A percentile compares a stretch with the other conserved stretches of the same genome.
Evolutionary conservation across 2,888 invertebrate species (phyloP).

Genomic region (Scotopteryx bipunctaria): DNA sequence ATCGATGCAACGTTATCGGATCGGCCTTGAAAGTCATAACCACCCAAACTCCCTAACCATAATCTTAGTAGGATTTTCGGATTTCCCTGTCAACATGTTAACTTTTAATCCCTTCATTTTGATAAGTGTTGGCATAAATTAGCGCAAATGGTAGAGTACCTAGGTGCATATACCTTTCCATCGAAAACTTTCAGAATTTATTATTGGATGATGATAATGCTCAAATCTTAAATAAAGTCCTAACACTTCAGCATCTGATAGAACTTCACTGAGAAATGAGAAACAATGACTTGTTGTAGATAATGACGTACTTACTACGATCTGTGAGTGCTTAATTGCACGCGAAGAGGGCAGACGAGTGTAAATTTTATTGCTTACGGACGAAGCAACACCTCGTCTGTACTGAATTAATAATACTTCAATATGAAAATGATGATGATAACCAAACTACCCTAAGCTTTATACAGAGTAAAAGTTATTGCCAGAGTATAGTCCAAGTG

Average conservation of each 20-base stretch:
- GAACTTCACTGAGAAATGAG: conserved; percentile 12
- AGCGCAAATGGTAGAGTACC: too few relatives aligned
- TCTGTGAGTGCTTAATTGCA: conserved; percentile 30
- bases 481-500: too few relatives aligned
- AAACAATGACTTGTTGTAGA: conserved; percentile 48
- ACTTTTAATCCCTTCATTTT: conserved; percentile 39
- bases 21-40: conserved; percentile 62
- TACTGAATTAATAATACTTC: conserved; percentile 23
- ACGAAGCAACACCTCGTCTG: conserved; percentile 3
- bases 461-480: too few relatives aligned
- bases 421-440: too few relatives aligned
- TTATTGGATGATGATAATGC: too few relatives aligned
- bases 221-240: too few relatives aligned
- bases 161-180: too few relatives aligned
- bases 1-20: conserved; percentile 67
- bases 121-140: conserved; percentile 1
- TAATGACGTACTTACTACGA: conserved; percentile 32
- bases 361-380: conserved; percentile 33
- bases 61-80: conserved; percentile 55
- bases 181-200: too few relatives aligned
- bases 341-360: conserved; percentile 30
- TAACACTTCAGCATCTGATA: conserved; percentile 1
- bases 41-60: conserved; percentile 52
- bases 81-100: conserved; percentile 51
- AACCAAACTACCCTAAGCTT: too few relatives aligned